Conservation (phyloP, 2,888 invertebrate genomes). For the Coleophora flavipennella region DNA sequence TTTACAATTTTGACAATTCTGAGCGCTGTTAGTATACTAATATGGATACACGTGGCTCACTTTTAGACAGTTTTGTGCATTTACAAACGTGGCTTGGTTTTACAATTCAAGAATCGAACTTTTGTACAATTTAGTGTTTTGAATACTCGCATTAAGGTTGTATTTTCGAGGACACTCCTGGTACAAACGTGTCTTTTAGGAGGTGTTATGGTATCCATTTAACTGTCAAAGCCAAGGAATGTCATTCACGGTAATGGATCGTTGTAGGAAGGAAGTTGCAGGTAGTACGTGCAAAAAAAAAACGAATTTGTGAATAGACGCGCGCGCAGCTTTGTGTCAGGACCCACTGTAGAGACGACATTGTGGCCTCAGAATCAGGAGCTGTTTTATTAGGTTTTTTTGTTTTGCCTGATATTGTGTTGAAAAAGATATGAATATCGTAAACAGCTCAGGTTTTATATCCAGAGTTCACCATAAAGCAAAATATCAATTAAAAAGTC, state of each 20-base stretch:
- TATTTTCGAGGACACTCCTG: not conserved
- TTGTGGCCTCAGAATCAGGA: conserved; percentile 22
- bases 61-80: too few relatives aligned
- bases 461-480: too few relatives aligned
- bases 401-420: too few relatives aligned
- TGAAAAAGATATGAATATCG: too few relatives aligned
- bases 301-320: conserved; percentile 32
- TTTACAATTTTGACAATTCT: conserved; percentile 9
- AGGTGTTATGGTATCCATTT: conserved; percentile 54
- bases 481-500: too few relatives aligned
- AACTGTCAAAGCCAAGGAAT: conserved; percentile 58
- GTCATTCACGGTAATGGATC: conserved; percentile 64
- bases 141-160: conserved; percentile 5
- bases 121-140: too few relatives aligned
- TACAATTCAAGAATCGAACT: too few relatives aligned
- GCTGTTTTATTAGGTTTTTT: conserved; percentile 1
- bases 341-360: conserved; percentile 19
- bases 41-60: too few relatives aligned
- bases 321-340: conserved; percentile 27
- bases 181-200: conserved; percentile 10
- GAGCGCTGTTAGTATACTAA: too few relatives aligned
- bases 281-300: conserved; percentile 48
- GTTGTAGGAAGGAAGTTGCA: conserved; percentile 69
- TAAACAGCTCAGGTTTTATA: too few relatives aligned
- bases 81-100: too few relatives aligned